Evolutionary conservation across 1,140 invertebrate species (phyloP).

Genomic region (Aphelinus certus): DNA sequence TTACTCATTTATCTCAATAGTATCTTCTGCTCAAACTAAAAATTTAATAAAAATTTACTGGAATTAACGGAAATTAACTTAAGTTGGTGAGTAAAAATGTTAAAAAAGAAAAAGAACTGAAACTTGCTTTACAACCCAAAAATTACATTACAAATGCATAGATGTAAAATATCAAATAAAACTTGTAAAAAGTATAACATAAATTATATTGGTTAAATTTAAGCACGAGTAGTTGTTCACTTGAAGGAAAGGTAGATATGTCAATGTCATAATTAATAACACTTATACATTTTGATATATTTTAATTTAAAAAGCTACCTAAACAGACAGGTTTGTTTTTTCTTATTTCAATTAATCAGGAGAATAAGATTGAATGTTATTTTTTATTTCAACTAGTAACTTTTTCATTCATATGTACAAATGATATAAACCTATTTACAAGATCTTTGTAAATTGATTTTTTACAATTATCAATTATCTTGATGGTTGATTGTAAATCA

Average conservation of each 20-base stretch:
- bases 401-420: constrained; percentile 25
- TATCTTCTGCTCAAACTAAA: no score
- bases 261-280: constrained; percentile 20
- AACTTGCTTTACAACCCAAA: constrained; percentile 14
- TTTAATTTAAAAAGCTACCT: no score
- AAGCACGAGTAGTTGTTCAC: constrained; percentile 1
- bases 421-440: constrained; percentile 32
- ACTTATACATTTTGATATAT: no score
- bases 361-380: constrained; percentile 19
- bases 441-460: constrained; percentile 26
- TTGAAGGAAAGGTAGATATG: constrained; percentile 15
- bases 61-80: background rate
- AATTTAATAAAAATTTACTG: constrained; percentile 10
- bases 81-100: constrained; percentile 14
- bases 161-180: constrained; percentile 34
- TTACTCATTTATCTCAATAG: no score
- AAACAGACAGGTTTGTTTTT: no score
- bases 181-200: constrained; percentile 8
- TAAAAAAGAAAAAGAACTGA: constrained; percentile 3
- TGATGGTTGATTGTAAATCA: constrained; percentile 40
- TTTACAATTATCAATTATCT: constrained; percentile 31
- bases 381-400: constrained; percentile 27
- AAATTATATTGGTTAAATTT: constrained; percentile 17
- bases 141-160: constrained; percentile 25
- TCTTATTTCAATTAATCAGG: no score